Base-by-base conservation (phyloP, 2,113 vertebrate genomes). In the Caranx melampygus region DNA sequence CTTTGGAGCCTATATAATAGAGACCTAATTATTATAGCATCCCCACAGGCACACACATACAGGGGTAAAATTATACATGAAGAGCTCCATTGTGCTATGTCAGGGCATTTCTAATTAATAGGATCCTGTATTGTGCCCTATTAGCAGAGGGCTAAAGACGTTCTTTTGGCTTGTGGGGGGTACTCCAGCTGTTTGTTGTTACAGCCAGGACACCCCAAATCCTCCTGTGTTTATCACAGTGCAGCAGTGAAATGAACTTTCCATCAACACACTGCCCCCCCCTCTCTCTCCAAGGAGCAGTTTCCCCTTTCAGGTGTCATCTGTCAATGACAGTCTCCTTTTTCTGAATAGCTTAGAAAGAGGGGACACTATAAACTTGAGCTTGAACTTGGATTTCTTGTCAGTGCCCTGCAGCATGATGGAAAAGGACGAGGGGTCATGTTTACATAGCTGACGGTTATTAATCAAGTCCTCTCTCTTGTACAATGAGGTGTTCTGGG, bases 161-260 rank as follows among this genome's bases (percentile, higher is more conserved):
- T 75, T 85, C 72, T 69, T 72, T 62, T 12, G 60, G 64, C 60
- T 65, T 64, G 65, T 71, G 40, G 54, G 68, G 68, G 45, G 9
- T 45, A 72, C 72, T 66, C 82, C 76, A 93, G 91, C 91, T 93
- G 92, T 88, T 92, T 92, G 80, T 80, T 88, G 85, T 92, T 94
- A 91, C 44, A 84, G 79, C 13, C 49, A 81, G 82, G 52, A 93
- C 90, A 91, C 91, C 78, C 87, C 42, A 84, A 75, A 72, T 72
- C 82, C 89, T 92, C 85, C 88, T 89, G 89, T 93, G 89, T 94
- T 94, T 92, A 94, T 91, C 88, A 87, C 73, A 91, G 80, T 47
- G 69, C 26, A 60, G 72, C 54, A 44, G 64, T 84, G 4, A 71
- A 52, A 89, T 86, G 63, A 92, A 86, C 84, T 84, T 79, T 87